Percentiles rank a stretch among this genome's conserved stretches.
Evolutionary conservation across 2,888 invertebrate genomes (phyloP).

Genomic region (Euclidia mi): DNA sequence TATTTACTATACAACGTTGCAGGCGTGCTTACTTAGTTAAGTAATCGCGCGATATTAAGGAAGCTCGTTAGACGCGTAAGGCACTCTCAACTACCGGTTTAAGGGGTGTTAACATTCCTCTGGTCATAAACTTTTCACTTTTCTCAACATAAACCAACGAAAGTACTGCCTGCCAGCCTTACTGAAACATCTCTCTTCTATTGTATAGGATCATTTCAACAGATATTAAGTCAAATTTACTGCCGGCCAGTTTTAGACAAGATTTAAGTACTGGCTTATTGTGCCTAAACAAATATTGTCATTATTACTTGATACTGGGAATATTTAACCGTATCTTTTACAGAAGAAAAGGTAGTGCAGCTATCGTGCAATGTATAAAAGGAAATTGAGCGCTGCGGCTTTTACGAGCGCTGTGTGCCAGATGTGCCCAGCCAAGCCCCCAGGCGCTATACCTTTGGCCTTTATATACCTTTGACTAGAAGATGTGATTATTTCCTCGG

Average conservation of each 20-base stretch:
- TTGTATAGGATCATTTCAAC: constrained; percentile 72
- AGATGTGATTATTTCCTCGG: too few species aligned
- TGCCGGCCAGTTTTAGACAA: constrained; percentile 74
- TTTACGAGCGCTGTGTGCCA: not conserved
- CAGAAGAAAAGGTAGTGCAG: not conserved
- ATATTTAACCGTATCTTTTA: not conserved
- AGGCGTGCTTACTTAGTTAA: constrained; percentile 13
- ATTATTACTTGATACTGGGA: constrained; percentile 25
- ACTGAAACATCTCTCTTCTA: constrained; percentile 60
- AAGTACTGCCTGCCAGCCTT: constrained; percentile 58
- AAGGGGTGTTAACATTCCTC: constrained; percentile 63
- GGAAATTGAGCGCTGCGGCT: constrained; percentile 6
- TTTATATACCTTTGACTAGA: not conserved
- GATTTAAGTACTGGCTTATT: constrained; percentile 75
- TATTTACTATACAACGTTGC: too few species aligned
- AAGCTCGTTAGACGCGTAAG: constrained; percentile 49
- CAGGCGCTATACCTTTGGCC: not conserved
- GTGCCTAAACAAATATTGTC: constrained; percentile 62
- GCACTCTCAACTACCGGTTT: constrained; percentile 57
- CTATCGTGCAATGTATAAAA: not conserved
- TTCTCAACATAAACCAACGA: constrained; percentile 61
- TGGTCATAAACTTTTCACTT: constrained; percentile 66
- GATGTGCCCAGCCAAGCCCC: constrained; percentile 2
- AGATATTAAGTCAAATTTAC: constrained; percentile 78
- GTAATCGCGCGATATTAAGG: constrained; percentile 19